Evolutionary conservation across 2,888 invertebrate genomes (phyloP).

Genomic region (Nasonovia ribisnigri): DNA sequence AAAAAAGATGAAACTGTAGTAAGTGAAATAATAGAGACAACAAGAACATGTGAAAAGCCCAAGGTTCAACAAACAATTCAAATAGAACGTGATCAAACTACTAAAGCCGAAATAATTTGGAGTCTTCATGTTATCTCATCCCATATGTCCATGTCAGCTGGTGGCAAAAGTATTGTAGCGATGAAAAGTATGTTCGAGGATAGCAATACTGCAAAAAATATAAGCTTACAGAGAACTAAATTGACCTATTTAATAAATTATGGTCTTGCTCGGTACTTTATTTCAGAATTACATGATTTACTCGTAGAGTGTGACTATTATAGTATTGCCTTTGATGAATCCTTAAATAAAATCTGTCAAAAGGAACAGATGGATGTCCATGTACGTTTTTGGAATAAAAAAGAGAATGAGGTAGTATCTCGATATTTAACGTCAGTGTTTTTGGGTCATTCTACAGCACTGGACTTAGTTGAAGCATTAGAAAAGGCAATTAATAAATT

Average conservation of each 20-base stretch:
- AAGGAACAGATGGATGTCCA: constrained; percentile 19
- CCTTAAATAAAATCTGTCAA: constrained; percentile 24
- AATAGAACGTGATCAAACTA: neutral
- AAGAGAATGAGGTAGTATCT: neutral
- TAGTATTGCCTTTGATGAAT: constrained; percentile 29
- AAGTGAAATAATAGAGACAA: neutral
- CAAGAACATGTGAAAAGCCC: no score
- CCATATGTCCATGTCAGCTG: constrained; percentile 3
- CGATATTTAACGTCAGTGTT: constrained; percentile 2
- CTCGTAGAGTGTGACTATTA: neutral
- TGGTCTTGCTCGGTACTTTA: constrained; percentile 21
- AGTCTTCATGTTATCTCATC: neutral
- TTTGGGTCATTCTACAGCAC: neutral
- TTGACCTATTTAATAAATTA: constrained; percentile 16
- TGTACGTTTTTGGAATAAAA: neutral
- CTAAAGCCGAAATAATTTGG: neutral
- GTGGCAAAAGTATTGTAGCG: neutral
- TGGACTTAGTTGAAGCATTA: neutral
- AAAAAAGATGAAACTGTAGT: neutral
- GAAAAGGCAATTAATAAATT: neutral
- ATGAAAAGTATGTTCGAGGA: neutral
- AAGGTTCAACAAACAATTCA: neutral
- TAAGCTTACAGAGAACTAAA: neutral
- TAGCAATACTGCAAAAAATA: constrained; percentile 9
- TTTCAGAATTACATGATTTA: neutral